phyloP scores from a whole-genome alignment of 2,797 vertebrate species.

The Macrochelys suwanniensis region DNA sequence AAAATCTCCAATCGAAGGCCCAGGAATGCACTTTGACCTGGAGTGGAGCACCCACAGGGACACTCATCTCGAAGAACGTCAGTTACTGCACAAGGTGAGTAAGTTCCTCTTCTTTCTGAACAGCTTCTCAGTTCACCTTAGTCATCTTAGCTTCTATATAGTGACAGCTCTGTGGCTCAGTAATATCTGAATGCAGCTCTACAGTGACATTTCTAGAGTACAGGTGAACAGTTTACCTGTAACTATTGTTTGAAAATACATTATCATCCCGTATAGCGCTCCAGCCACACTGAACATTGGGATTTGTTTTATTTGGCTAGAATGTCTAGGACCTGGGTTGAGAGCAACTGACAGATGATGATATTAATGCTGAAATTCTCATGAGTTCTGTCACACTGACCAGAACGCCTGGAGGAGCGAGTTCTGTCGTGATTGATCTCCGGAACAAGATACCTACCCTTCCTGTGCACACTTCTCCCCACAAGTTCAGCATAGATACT shows the following conservation, averaged over 20 bases:
- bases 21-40: too few relatives aligned
- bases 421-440: background rate
- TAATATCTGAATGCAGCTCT: background rate
- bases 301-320: background rate
- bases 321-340: background rate
- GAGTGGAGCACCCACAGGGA: too few relatives aligned
- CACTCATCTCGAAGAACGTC: too few relatives aligned
- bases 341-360: background rate
- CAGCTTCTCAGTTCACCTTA: background rate
- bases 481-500: background rate
- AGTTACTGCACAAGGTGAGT: too few relatives aligned
- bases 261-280: conserved; percentile 29
- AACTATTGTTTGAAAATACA: background rate
- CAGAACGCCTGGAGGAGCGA: background rate
- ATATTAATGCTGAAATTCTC: background rate
- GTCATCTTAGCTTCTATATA: background rate
- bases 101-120: background rate
- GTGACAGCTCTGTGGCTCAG: background rate
- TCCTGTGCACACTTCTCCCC: fast-evolving
- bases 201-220: background rate
- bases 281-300: background rate
- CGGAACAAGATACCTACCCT: background rate
- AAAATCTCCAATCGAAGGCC: too few relatives aligned
- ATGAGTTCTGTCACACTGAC: background rate
- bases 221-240: conserved; percentile 25